phyloP scores from a whole-genome alignment of 1,140 invertebrate species.

The Brachionus calyciflorus region DNA sequence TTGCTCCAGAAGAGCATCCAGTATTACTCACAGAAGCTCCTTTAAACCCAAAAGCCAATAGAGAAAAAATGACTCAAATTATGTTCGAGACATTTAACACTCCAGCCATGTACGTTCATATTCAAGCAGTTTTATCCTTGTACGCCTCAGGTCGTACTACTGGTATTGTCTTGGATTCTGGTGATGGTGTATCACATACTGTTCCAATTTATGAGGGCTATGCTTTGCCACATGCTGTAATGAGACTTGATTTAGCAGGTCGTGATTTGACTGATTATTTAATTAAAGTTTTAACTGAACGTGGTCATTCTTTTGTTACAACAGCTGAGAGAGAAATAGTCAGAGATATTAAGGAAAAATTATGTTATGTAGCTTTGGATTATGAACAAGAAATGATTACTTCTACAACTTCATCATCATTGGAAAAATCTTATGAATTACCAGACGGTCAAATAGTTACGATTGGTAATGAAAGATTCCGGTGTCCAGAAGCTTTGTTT shows the following conservation, averaged over 20 bases:
- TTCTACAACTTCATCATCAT: slow-evolving; percentile 81
- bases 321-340: slow-evolving; percentile 80
- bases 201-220: too few relatives aligned
- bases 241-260: slow-evolving; percentile 83
- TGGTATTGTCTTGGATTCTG: slow-evolving; percentile 87
- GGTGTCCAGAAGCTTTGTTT: slow-evolving; percentile 83
- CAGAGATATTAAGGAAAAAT: slow-evolving; percentile 70
- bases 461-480: slow-evolving; percentile 60
- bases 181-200: too few relatives aligned
- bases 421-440: slow-evolving; percentile 87
- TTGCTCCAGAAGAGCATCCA: too few relatives aligned
- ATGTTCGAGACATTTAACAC: too few relatives aligned
- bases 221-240: too few relatives aligned
- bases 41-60: too few relatives aligned
- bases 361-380: slow-evolving; percentile 58
- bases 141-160: slow-evolving; percentile 91
- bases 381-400: slow-evolving; percentile 88
- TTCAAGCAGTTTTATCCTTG: slow-evolving; percentile 84
- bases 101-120: slow-evolving; percentile 76
- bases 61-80: too few relatives aligned
- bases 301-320: slow-evolving; percentile 48
- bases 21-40: too few relatives aligned
- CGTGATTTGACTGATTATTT: slow-evolving; percentile 92
- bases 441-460: slow-evolving; percentile 76
- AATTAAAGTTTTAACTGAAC: slow-evolving; percentile 71